A percentile compares a stretch with the other conserved stretches of the same genome.
Conservation (phyloP, 2,888 invertebrate genomes). For the Eutolmus rufibarbis region DNA sequence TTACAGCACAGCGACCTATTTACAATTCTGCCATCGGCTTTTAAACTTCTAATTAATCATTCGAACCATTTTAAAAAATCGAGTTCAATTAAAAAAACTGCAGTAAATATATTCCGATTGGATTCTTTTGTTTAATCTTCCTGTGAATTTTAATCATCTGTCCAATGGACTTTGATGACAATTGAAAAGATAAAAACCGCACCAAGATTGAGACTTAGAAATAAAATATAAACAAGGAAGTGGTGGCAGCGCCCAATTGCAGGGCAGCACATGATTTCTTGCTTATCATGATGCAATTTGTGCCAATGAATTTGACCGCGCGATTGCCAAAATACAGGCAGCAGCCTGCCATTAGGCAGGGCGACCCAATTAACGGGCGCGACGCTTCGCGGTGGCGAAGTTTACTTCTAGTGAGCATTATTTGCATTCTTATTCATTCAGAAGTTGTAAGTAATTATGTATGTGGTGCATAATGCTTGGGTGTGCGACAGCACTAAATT, state of each 20-base stretch:
- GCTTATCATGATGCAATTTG: neutral
- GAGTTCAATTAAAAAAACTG: neutral
- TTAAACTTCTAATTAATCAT: neutral
- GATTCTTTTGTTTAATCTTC: neutral
- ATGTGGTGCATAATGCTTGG: neutral
- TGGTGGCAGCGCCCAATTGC: neutral
- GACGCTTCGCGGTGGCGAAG: neutral
- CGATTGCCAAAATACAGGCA: conserved; percentile 27
- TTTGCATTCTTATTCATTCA: conserved; percentile 18
- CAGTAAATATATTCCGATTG: neutral
- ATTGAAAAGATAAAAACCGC: neutral
- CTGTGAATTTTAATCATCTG: neutral
- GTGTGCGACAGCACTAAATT: neutral
- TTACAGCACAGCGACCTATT: neutral
- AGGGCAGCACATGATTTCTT: neutral
- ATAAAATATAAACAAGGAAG: conserved; percentile 30
- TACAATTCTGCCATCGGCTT: neutral
- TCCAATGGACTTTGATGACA: neutral
- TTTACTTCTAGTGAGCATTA: conserved; percentile 4
- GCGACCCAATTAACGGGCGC: neutral
- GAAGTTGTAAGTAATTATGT: conserved; percentile 7
- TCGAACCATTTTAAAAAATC: neutral
- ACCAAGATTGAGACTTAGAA: neutral
- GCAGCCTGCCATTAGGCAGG: neutral
- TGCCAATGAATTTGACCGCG: conserved; percentile 30